Percentiles rank a stretch among this genome's conserved stretches.
phyloP scores from a whole-genome alignment of 2,888 invertebrate genomes.

The Cephus spinipes region DNA sequence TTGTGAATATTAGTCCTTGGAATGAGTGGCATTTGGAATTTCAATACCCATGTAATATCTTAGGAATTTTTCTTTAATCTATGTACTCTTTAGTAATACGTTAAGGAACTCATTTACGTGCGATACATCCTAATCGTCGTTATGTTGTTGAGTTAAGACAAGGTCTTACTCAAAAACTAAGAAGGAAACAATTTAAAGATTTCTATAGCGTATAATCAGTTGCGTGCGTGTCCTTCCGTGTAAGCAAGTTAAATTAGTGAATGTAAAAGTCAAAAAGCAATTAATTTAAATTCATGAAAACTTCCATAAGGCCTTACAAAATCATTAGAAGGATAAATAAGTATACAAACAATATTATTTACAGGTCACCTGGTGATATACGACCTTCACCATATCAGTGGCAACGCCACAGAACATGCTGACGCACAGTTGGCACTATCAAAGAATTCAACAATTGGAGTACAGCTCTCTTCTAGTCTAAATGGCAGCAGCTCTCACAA shows the following conservation, averaged over 20 bases:
- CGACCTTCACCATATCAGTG: constrained; percentile 27
- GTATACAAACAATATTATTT: constrained; percentile 18
- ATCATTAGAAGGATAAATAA: not conserved
- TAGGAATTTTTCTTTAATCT: not conserved
- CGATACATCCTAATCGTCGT: not conserved
- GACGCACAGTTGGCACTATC: constrained; percentile 23
- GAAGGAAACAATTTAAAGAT: not conserved
- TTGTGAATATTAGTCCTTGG: not conserved
- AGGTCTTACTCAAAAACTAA: not conserved
- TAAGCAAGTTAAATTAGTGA: not conserved
- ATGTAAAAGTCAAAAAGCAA: not conserved
- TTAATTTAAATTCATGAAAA: not conserved
- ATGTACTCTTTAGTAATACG: not conserved
- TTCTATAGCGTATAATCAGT: not conserved
- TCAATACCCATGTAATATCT: not conserved
- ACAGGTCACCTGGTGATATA: constrained; percentile 37
- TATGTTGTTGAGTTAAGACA: not conserved
- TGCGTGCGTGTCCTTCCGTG: not conserved
- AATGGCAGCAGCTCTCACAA: constrained; percentile 20
- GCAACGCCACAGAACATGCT: constrained; percentile 33
- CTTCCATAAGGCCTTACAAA: not conserved
- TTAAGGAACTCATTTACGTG: not conserved
- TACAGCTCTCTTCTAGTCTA: constrained; percentile 19
- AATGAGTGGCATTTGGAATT: not conserved
- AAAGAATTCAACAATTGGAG: constrained; percentile 41